phyloP scores from a whole-genome alignment of 2,113 vertebrate species.

The Cranoglanis bouderius region DNA sequence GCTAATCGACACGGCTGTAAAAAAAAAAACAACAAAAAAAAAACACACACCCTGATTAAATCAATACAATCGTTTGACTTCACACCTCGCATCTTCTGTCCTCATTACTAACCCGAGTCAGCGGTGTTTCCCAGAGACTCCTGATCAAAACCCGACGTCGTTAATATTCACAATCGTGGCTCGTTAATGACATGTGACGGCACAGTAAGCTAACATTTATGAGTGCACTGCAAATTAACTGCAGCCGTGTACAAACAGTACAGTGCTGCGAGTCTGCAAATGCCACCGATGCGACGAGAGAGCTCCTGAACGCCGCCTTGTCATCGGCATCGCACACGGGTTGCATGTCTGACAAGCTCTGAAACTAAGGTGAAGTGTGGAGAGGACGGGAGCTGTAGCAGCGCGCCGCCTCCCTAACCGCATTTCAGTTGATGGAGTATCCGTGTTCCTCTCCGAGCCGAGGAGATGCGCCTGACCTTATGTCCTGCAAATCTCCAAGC shows the following conservation, averaged over 20 bases:
- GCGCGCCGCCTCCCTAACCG: constrained; percentile 26
- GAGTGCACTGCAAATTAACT: not conserved
- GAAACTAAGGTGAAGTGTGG: constrained; percentile 35
- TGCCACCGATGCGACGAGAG: not conserved
- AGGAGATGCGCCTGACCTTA: constrained; percentile 62
- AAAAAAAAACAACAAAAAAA: not conserved
- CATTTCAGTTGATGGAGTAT: constrained; percentile 49
- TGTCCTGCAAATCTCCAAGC: constrained; percentile 62
- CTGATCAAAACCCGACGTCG: not conserved
- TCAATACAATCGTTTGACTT: not conserved
- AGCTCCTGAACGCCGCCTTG: not conserved
- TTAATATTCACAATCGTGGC: not conserved
- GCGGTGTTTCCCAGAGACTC: not conserved
- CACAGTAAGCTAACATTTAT: not conserved
- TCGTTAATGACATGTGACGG: not conserved
- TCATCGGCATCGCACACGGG: constrained; percentile 3
- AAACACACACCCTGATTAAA: not conserved
- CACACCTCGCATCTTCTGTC: not conserved
- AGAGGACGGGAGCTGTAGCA: constrained; percentile 39
- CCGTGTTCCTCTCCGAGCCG: constrained; percentile 46
- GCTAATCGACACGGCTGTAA: not conserved
- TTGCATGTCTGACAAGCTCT: constrained; percentile 39
- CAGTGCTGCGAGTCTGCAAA: not conserved
- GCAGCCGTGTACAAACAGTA: not conserved
- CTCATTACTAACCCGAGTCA: not conserved